Evolutionary conservation across 1,140 invertebrate genomes (phyloP), one percentile per base, ranked within the genome.

Genomic region (Dinoponera quadriceps): DNA sequence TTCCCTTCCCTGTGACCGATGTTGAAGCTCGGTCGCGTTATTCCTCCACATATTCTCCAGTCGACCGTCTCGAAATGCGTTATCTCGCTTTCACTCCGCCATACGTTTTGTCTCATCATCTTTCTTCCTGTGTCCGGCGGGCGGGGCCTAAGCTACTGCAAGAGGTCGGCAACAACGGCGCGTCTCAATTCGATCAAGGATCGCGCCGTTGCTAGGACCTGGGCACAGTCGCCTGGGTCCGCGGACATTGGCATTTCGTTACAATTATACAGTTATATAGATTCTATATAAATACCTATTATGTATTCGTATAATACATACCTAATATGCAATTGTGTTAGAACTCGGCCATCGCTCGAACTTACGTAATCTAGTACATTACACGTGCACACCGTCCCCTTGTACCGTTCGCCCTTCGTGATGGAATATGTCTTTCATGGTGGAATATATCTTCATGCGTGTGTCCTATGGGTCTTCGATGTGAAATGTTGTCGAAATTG

Each of bases 231-330:
- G 85, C 84, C 90, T 93, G 84, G 92, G 93, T 92, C 90, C 92
- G 84, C 88, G 90, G 90, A 91, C 90, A 90, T 94, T 94, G 93
- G 92, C 92, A 93, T 94, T 94, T 94, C 88, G 90, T 93, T 94
- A 94, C 89, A 94, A 92, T 93, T 93, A 93, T 93, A 94, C 91
- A 93, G 91, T 91, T 93, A 93, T 91, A 93, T 93, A 93, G 92
- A 93, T 93, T 93, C 92, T 94, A 93, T 93, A 94, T 93, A 94
- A 94, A 94, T 94, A 94, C 90, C 92, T 94, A 94, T 93, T 94
- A 93, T 93, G 93, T 92, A 93, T 91, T 93, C 90, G 90, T 94
- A 92, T 93, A 93, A 93, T 94, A 94, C 93, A 94, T 94, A 94
- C 90, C 93, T 94, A 94, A 92, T 93, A 93, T 94, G 92, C 91